phyloP scores from a whole-genome alignment of 1,140 invertebrate genomes.

The Bathynomus jamesi region DNA sequence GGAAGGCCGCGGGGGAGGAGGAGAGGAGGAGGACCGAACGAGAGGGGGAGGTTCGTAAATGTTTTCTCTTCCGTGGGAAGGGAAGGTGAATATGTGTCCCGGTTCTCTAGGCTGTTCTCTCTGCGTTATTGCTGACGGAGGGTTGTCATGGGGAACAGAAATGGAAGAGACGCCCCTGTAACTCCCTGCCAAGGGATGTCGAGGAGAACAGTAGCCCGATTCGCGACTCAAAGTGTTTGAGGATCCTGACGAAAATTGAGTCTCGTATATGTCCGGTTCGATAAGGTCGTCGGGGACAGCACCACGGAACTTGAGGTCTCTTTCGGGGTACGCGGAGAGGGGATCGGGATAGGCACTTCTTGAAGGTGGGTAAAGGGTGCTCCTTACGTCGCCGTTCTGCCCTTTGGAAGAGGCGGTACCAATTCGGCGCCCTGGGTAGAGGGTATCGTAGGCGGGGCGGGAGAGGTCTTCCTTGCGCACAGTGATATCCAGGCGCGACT shows the following conservation, averaged over 20 bases:
- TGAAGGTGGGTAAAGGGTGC: background rate
- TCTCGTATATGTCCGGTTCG: background rate
- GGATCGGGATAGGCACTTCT: background rate
- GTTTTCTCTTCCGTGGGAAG: constrained; percentile 7
- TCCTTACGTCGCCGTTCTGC: background rate
- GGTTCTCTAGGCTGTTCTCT: constrained; percentile 6
- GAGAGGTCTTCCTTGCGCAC: background rate
- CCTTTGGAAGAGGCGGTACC: background rate
- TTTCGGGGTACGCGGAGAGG: background rate
- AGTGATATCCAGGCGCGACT: background rate
- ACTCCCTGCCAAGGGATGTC: constrained; percentile 7
- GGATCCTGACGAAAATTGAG: constrained; percentile 20
- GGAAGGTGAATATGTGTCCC: constrained; percentile 18
- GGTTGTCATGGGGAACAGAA: constrained; percentile 7
- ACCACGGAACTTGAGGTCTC: background rate
- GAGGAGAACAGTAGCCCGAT: constrained; percentile 21
- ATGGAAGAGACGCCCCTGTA: background rate
- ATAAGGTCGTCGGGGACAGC: background rate
- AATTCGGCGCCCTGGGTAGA: background rate
- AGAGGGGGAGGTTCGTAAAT: constrained; percentile 15
- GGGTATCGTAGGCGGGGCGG: background rate
- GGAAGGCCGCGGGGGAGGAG: constrained; percentile 19
- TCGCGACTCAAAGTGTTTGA: constrained; percentile 26
- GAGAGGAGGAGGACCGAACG: background rate
- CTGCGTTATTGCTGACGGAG: constrained; percentile 1